Percentiles rank a stretch among this genome's conserved stretches.
phyloP scores from a whole-genome alignment of 2,888 invertebrate species.

The Drosophila differens region DNA sequence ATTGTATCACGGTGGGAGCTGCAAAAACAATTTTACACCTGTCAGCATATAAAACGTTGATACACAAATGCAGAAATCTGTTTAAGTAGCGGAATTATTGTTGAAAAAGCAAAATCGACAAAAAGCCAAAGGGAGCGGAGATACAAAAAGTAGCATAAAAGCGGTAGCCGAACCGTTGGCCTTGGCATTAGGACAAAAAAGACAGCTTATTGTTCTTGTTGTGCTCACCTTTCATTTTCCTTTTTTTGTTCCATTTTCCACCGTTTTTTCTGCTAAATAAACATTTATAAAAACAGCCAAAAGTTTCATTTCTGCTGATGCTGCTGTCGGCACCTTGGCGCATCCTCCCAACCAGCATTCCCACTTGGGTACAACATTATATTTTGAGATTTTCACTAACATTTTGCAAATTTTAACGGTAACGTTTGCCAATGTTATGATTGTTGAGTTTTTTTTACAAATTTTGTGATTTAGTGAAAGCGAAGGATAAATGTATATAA shows the following conservation, averaged over 20 bases:
- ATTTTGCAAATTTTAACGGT: constrained; percentile 52
- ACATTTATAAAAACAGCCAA: constrained; percentile 75
- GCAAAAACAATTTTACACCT: constrained; percentile 75
- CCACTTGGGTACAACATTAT: constrained; percentile 55
- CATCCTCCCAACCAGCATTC: background rate
- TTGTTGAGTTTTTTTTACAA: constrained; percentile 7
- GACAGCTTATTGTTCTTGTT: constrained; percentile 56
- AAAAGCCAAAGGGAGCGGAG: constrained; percentile 26
- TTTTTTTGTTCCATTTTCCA: constrained; percentile 10
- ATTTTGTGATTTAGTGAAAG: background rate
- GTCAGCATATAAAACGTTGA: constrained; percentile 77
- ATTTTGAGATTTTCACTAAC: constrained; percentile 65
- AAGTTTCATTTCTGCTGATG: constrained; percentile 72
- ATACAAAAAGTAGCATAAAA: constrained; percentile 40
- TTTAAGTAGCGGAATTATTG: constrained; percentile 79
- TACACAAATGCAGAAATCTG: constrained; percentile 75
- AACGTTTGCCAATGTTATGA: constrained; percentile 61
- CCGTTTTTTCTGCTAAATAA: constrained; percentile 66
- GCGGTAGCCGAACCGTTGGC: constrained; percentile 35
- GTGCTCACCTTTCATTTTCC: constrained; percentile 63
- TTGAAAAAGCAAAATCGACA: constrained; percentile 53
- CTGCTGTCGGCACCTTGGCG: constrained; percentile 49
- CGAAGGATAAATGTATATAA: background rate
- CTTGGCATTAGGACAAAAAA: constrained; percentile 68
- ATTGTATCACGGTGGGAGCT: constrained; percentile 6